Evolutionary conservation across 2,797 vertebrate species (phyloP).

Genomic region (Syngnathus acus): DNA sequence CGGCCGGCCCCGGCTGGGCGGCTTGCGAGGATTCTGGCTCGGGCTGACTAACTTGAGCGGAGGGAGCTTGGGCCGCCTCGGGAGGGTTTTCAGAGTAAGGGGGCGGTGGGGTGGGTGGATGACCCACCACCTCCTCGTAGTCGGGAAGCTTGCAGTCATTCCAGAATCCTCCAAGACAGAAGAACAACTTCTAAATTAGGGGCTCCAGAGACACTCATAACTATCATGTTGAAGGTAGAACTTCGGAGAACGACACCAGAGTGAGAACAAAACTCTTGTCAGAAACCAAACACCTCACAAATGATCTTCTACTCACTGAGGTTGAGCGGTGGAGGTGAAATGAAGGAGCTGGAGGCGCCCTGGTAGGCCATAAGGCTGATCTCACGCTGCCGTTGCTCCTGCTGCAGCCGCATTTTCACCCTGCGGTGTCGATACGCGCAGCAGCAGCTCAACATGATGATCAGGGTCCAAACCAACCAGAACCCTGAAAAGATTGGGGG

Average conservation of each 20-base stretch:
- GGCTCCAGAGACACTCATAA: not conserved
- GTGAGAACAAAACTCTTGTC: not conserved
- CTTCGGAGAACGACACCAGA: too few relatives aligned
- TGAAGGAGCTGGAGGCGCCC: slow-evolving; percentile 74
- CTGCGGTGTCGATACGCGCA: slow-evolving; percentile 79
- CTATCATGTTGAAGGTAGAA: too few relatives aligned
- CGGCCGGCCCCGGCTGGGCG: slow-evolving; percentile 4
- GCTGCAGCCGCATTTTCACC: slow-evolving; percentile 79
- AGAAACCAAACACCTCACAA: not conserved
- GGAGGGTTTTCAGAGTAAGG: slow-evolving; percentile 73
- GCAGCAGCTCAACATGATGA: slow-evolving; percentile 82
- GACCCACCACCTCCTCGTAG: slow-evolving; percentile 77
- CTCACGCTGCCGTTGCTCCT: slow-evolving; percentile 78
- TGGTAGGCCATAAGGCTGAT: slow-evolving; percentile 84
- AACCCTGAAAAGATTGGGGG: slow-evolving; percentile 63
- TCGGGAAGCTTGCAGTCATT: slow-evolving; percentile 78
- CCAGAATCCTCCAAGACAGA: slow-evolving; percentile 68
- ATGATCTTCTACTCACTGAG: slow-evolving; percentile 61
- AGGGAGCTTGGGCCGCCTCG: slow-evolving; percentile 30
- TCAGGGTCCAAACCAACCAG: slow-evolving; percentile 82
- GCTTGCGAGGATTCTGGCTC: slow-evolving; percentile 30
- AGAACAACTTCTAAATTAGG: slow-evolving; percentile 5
- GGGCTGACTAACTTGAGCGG: slow-evolving; percentile 34
- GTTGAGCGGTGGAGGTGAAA: slow-evolving; percentile 70
- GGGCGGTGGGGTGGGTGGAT: slow-evolving; percentile 75